Conservation (phyloP, 1,140 invertebrate genomes). For the Heliconius congener region DNA sequence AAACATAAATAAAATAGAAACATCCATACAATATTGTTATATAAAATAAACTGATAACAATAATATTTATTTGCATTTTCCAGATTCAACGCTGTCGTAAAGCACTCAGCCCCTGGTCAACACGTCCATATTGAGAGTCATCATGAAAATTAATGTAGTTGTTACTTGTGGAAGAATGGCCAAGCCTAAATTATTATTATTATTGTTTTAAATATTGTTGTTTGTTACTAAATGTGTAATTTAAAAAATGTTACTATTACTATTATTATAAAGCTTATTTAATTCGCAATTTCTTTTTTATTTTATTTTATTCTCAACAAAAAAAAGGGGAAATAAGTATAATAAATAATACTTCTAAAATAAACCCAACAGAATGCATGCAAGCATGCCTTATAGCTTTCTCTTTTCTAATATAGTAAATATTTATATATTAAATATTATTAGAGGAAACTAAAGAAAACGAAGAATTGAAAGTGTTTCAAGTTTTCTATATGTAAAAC, state of each 20-base stretch:
- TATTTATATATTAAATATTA: no score
- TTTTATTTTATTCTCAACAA: neutral
- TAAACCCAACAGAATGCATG: no score
- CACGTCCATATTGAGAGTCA: conserved; percentile 68
- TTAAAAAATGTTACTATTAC: conserved; percentile 31
- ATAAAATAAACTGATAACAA: neutral
- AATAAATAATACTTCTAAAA: no score
- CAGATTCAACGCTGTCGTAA: conserved; percentile 75
- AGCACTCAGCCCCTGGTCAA: conserved; percentile 67
- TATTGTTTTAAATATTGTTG: conserved; percentile 27
- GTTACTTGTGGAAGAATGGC: conserved; percentile 35
- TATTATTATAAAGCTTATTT: conserved; percentile 22
- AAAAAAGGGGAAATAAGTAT: neutral
- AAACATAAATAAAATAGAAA: no score
- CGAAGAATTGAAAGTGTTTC: no score
- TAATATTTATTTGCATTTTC: conserved; percentile 32
- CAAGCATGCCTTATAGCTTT: no score
- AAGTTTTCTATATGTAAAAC: no score
- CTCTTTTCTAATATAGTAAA: no score
- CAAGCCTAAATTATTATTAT: conserved; percentile 39
- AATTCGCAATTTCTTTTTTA: conserved; percentile 7
- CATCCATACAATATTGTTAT: no score
- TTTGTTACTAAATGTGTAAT: conserved; percentile 49
- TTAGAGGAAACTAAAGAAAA: no score
- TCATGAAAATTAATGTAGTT: conserved; percentile 59